Evolutionary conservation across 2,113 vertebrate genomes (phyloP), one percentile per base, ranked within the genome.

Genomic region (Butorides virescens): DNA sequence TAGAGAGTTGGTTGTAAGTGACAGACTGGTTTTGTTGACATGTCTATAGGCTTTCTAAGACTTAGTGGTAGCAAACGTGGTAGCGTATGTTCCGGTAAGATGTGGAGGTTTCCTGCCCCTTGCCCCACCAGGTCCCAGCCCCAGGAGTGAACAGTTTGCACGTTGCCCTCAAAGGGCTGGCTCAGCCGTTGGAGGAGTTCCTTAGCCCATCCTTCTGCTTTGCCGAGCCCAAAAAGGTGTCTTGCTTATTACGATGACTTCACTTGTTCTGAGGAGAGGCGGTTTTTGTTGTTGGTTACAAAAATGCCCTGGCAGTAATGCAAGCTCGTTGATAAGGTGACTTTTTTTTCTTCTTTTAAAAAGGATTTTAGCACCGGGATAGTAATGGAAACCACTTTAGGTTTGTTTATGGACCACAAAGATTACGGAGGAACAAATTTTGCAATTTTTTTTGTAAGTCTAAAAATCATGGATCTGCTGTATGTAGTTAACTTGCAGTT

Each of bases 381-480:
- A 92, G 93, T 96, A 94, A 95, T 32, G 75, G 96, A 96, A 97
- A 94, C 96, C 93, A 88, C 95, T 97, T 97, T 89, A 86, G 96
- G 93, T 94, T 83, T 95, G 95, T 85, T 94, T 90, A 89, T 95
- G 97, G 98, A 97, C 98, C 98, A 97, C 81, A 96, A 91, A 80
- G 72, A 96, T 97, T 93, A 94, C 15, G 73, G 98, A 98, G 97
- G 95, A 93, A 95, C 96, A 97, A 95, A 94, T 96, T 97, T 94
- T 96, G 80, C 94, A 62, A 49, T 93, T 88, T 61, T 83, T 94
- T 97, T 95, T 90, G 44, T 97, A 96, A 97, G 92, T 96, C 91
- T 95, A 74, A 92, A 92, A 97, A 98, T 98, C 96, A 97, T 95
- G 97, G 94, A 97, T 97, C 97, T 96, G 92, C 96, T 95, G 75